Evolutionary conservation across 2,888 invertebrate species (phyloP).

Genomic region (Congeria kusceri): DNA sequence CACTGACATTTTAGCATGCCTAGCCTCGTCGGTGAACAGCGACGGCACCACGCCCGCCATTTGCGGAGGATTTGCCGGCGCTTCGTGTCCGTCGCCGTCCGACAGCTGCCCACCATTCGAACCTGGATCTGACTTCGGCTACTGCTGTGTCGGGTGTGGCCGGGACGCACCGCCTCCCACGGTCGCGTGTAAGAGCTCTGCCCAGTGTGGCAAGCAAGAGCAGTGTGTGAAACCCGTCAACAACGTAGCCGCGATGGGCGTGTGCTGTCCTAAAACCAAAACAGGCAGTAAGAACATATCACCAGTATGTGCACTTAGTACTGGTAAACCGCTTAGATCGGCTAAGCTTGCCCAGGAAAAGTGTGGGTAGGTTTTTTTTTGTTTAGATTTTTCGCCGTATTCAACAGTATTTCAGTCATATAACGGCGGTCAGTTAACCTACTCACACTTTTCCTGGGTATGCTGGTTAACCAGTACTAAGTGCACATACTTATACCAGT

Average conservation of each 20-base stretch:
- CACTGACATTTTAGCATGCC: not conserved
- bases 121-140: not conserved
- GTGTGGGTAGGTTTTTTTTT: too few relatives aligned
- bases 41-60: not conserved
- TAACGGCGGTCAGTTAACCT: too few relatives aligned
- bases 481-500: too few relatives aligned
- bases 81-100: not conserved
- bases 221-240: not conserved
- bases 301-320: too few relatives aligned
- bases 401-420: too few relatives aligned
- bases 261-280: not conserved
- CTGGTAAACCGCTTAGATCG: too few relatives aligned
- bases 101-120: not conserved
- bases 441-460: too few relatives aligned
- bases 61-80: not conserved
- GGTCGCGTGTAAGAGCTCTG: not conserved
- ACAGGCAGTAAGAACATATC: not conserved
- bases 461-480: too few relatives aligned
- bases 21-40: not conserved
- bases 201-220: not conserved
- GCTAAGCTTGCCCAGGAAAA: too few relatives aligned
- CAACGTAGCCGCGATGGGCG: not conserved
- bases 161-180: not conserved
- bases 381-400: too few relatives aligned
- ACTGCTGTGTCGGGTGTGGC: slow-evolving; percentile 5